Evolutionary conservation across 2,888 invertebrate species (phyloP).

Genomic region (Cosmia pyralina): DNA sequence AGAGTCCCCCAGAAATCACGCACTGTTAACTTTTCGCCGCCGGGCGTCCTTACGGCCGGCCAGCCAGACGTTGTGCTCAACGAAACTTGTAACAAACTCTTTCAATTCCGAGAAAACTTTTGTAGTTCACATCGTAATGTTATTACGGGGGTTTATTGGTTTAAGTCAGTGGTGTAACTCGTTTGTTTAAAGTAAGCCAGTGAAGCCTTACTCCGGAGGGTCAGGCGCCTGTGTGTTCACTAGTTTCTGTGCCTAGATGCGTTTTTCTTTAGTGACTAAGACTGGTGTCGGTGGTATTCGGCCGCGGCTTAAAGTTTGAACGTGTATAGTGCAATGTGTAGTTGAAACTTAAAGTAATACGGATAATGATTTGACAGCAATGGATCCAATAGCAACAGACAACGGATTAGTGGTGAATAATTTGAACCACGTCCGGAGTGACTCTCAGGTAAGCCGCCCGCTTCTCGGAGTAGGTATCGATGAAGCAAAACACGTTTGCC

Average conservation of each 20-base stretch:
- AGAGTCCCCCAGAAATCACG: constrained; percentile 89
- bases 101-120: constrained; percentile 75
- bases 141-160: constrained; percentile 81
- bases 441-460: constrained; percentile 87
- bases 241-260: constrained; percentile 74
- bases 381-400: constrained; percentile 88
- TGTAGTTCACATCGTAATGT: constrained; percentile 78
- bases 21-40: constrained; percentile 89
- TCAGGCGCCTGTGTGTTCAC: constrained; percentile 72
- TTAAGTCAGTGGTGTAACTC: constrained; percentile 74
- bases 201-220: constrained; percentile 80
- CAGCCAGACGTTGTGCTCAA: constrained; percentile 81
- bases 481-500: constrained; percentile 86
- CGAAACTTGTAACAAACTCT: constrained; percentile 72
- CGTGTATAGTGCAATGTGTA: constrained; percentile 75
- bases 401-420: constrained; percentile 88
- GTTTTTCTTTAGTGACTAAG: constrained; percentile 73
- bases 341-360: constrained; percentile 61
- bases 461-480: constrained; percentile 77
- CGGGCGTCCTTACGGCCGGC: constrained; percentile 87
- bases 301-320: constrained; percentile 64
- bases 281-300: constrained; percentile 60
- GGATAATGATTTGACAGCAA: constrained; percentile 83
- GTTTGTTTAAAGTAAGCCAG: constrained; percentile 77
- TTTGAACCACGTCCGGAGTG: constrained; percentile 88